phyloP scores from a whole-genome alignment of 1,140 invertebrate genomes.

The Mamestra configurata region DNA sequence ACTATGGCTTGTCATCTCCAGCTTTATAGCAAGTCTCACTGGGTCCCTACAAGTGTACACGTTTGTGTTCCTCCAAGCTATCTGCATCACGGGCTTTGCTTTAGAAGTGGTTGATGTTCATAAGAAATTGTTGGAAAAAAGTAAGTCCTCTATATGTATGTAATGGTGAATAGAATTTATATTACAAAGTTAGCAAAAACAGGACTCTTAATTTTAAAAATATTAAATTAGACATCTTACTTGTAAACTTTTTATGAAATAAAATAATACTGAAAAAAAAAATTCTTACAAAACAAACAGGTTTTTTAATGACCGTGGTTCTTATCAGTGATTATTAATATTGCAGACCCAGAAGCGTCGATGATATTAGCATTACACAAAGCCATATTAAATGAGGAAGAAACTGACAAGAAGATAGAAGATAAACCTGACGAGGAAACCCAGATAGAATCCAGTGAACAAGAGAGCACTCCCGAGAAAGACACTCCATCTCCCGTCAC shows the following conservation, averaged over 20 bases:
- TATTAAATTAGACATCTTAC: background rate
- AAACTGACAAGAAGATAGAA: slow-evolving; percentile 61
- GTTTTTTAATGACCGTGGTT: too few relatives aligned
- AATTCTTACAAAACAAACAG: too few relatives aligned
- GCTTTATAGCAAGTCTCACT: slow-evolving; percentile 89
- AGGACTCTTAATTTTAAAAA: too few relatives aligned
- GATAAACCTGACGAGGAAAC: slow-evolving; percentile 63
- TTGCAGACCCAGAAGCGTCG: slow-evolving; percentile 79
- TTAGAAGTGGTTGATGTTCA: slow-evolving; percentile 80
- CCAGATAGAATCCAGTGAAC: slow-evolving; percentile 65
- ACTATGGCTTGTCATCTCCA: slow-evolving; percentile 90
- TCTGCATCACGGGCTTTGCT: slow-evolving; percentile 79
- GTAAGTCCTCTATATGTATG: slow-evolving; percentile 57
- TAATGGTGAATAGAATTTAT: too few relatives aligned
- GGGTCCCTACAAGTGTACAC: slow-evolving; percentile 89
- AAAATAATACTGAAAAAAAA: too few relatives aligned
- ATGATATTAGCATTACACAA: slow-evolving; percentile 70
- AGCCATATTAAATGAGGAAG: slow-evolving; percentile 67
- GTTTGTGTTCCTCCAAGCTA: slow-evolving; percentile 87
- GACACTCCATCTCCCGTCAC: slow-evolving; percentile 73
- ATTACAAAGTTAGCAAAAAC: too few relatives aligned
- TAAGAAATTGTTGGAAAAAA: slow-evolving; percentile 73
- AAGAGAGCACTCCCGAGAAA: slow-evolving; percentile 76
- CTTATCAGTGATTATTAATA: background rate
- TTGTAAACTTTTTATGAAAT: background rate